Base-by-base conservation (phyloP, 2,888 invertebrate genomes). In the Ellobium chinense region DNA sequence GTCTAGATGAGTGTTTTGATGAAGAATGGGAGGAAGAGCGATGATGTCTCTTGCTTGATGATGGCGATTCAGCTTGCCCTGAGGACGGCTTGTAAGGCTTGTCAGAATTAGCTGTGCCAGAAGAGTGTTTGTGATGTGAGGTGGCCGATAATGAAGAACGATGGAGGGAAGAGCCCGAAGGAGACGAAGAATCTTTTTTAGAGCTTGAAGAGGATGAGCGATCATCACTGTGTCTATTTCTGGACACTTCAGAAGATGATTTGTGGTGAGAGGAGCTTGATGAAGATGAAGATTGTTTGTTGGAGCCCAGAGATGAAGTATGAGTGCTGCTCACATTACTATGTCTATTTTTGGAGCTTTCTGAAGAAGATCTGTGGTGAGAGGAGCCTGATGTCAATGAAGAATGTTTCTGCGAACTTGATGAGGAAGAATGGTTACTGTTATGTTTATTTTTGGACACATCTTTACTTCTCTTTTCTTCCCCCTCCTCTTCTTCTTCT, bases 101-200 rank as follows among this genome's bases (percentile, higher is more conserved):
- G n/a, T n/a, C n/a, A n/a, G n/a, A n/a, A n/a, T n/a, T n/a, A n/a
- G n/a, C n/a, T n/a, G n/a, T n/a, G n/a, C n/a, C n/a, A n/a, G n/a
- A n/a, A n/a, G n/a, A n/a, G n/a, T n/a, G n/a, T n/a, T n/a, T n/a
- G n/a, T n/a, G n/a, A n/a, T n/a, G n/a, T n/a, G n/a, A n/a, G n/a
- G n/a, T n/a, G n/a, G n/a, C n/a, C n/a, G n/a, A n/a, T n/a, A n/a
- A n/a, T n/a, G n/a, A n/a, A n/a, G n/a, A n/a, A n/a, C n/a, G n/a
- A n/a, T n/a, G n/a, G n/a, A n/a, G n/a, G n/a, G n/a, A n/a, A n/a
- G n/a, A n/a, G n/a, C n/a, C n/a, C n/a, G n/a, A 34, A 66, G 34
- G n/a, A n/a, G 73, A 73, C 5, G 37, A 39, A 31, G 75, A 58
- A 37, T 75, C n/a, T n/a, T 65, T 54, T n/a, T 75, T 39, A 31